Evolutionary conservation across 1,140 invertebrate genomes (phyloP).

Genomic region (Brachystomella parvula): DNA sequence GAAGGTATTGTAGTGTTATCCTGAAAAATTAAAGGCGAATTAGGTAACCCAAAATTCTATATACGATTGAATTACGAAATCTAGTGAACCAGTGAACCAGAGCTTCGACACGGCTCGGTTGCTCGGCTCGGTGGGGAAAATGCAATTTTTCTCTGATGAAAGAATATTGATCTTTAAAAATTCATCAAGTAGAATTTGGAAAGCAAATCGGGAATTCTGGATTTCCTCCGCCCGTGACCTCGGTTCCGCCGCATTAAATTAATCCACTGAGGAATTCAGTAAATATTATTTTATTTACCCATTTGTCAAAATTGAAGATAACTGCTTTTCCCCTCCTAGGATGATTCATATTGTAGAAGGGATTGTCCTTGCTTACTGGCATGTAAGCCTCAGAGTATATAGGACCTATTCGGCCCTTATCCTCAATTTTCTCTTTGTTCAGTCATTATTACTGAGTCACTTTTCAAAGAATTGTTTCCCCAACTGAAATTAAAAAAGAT

Average conservation of each 20-base stretch:
- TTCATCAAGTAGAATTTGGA: too few relatives aligned
- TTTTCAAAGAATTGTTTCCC: neutral
- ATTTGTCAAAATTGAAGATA: constrained; percentile 49
- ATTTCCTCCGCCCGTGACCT: too few relatives aligned
- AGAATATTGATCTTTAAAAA: too few relatives aligned
- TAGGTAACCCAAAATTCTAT: neutral
- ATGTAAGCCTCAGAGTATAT: constrained; percentile 12
- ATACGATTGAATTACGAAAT: neutral
- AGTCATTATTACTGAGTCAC: neutral
- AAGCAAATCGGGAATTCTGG: too few relatives aligned
- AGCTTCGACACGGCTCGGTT: too few relatives aligned
- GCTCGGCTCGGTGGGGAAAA: too few relatives aligned
- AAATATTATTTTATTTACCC: constrained; percentile 45
- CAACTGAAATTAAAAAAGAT: neutral
- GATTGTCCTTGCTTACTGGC: constrained; percentile 35
- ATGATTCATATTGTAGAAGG: constrained; percentile 49
- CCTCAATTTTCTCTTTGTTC: neutral
- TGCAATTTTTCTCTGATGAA: too few relatives aligned
- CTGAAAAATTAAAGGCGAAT: constrained; percentile 20
- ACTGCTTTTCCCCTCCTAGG: constrained; percentile 47
- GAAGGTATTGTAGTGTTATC: constrained; percentile 32
- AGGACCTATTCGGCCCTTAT: neutral
- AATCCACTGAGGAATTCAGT: too few relatives aligned
- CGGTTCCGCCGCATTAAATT: too few relatives aligned
- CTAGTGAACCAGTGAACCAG: too few relatives aligned